phyloP scores from a whole-genome alignment of 1,140 invertebrate genomes.

The Drosophila pruinosa region DNA sequence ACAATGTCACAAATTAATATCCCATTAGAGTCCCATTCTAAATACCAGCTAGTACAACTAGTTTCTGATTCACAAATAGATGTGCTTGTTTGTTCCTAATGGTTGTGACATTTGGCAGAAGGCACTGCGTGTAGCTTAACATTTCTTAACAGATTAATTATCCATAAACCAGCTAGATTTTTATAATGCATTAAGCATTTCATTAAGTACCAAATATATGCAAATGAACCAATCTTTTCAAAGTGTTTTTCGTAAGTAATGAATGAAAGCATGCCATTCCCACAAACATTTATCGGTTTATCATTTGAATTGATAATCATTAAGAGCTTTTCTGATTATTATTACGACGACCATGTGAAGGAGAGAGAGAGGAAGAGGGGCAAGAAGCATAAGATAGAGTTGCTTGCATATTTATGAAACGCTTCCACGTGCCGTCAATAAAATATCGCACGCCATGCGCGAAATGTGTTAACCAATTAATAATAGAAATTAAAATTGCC shows the following conservation, averaged over 20 bases:
- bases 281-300: constrained; percentile 5
- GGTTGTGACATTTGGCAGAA: background rate
- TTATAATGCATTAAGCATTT: background rate
- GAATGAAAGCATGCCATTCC: constrained; percentile 23
- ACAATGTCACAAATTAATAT: background rate
- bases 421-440: constrained; percentile 64
- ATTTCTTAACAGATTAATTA: constrained; percentile 21
- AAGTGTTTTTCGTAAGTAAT: constrained; percentile 33
- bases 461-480: constrained; percentile 75
- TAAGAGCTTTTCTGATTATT: constrained; percentile 17
- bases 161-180: background rate
- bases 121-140: background rate
- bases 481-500: constrained; percentile 61
- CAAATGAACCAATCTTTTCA: constrained; percentile 1
- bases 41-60: background rate
- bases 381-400: constrained; percentile 2
- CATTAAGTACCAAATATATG: constrained; percentile 19
- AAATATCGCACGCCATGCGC: constrained; percentile 41
- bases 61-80: constrained; percentile 6
- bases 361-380: background rate
- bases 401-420: constrained; percentile 70
- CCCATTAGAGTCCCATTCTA: constrained; percentile 5
- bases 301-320: constrained; percentile 24
- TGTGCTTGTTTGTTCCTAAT: background rate
- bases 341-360: no score